Base-by-base conservation (phyloP, 2,888 invertebrate genomes). In the Creontiades dilutus region DNA sequence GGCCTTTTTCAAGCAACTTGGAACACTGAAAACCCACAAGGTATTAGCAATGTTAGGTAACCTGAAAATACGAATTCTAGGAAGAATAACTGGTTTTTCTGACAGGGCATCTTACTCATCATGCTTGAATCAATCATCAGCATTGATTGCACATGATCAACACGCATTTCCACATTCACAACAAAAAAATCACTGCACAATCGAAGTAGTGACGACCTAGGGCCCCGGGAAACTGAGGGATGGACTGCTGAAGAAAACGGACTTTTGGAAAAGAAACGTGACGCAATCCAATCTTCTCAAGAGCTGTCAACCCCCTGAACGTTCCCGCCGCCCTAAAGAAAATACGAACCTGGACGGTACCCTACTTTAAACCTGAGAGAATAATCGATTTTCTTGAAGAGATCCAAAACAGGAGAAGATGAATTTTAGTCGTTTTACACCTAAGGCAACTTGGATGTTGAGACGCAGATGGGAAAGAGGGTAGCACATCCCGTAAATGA, bases 221-320 rank as follows among this genome's bases (percentile, higher is more conserved):
- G 81, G 19, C 23, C 82, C 0, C 82, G 14, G 80, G 48, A 48
- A 48, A 82, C 82, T 48, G 82, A 82, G 13, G 47, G 52, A 82
- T 52, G 19, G 48, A 82, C 46, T 23, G 68, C 68, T 23, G 14
- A 19, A 47, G 14, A 19, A 47, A 81, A 81, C 16, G 11, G 19
- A 1, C 2, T 12, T 23, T 68, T 82, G 19, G 57, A 14, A 14
- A 19, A 23, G 55, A 85, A 23, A 52, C 16, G 85, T 85, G 85
- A 85, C 85, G 85, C 85, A 85, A 85, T 85, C 57, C 85, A 85
- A 85, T 85, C 57, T 28, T 37, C n/a, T 55, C 55, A 85, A 85
- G 61, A 85, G 85, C 85, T 85, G 55, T 57, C 57, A 85, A 61
- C 57, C 57, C 61, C 57, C n/a, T 37, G 27, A 37, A 16, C 1